Conservation (phyloP, 2,113 vertebrate genomes). For the Penelope pileata region DNA sequence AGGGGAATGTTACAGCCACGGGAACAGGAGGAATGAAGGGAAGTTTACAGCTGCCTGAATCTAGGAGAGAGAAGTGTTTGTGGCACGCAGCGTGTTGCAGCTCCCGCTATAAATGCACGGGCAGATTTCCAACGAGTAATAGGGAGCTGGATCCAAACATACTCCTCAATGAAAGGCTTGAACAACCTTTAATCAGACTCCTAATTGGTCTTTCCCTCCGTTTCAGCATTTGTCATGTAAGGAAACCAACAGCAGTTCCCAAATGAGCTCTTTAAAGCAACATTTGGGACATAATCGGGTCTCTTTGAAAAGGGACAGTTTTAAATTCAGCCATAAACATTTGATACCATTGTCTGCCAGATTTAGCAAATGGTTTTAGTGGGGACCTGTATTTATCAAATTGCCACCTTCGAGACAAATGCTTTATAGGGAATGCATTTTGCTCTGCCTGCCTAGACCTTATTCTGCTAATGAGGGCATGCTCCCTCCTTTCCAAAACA, state of each 20-base stretch:
- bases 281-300: constrained; percentile 34
- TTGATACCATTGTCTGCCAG: constrained; percentile 34
- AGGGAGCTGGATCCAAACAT: constrained; percentile 20
- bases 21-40: constrained; percentile 25
- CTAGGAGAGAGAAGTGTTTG: constrained; percentile 38
- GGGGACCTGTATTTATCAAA: constrained; percentile 49
- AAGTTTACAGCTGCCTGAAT: constrained; percentile 49
- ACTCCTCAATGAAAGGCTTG: constrained; percentile 27
- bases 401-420: constrained; percentile 52
- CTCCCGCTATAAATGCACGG: constrained; percentile 24
- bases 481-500: constrained; percentile 61
- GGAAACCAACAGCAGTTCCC: constrained; percentile 34
- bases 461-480: constrained; percentile 59
- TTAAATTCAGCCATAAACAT: constrained; percentile 36
- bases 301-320: constrained; percentile 46
- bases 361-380: constrained; percentile 40
- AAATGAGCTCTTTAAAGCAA: constrained; percentile 41
- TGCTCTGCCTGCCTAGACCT: constrained; percentile 1
- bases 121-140: constrained; percentile 43
- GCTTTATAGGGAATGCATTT: background rate
- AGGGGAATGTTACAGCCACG: background rate
- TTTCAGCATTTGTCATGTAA: constrained; percentile 50
- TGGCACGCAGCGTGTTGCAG: constrained; percentile 35
- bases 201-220: constrained; percentile 38
- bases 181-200: constrained; percentile 58